Conservation (phyloP, 2,113 vertebrate species). For the Nipponia nippon region DNA sequence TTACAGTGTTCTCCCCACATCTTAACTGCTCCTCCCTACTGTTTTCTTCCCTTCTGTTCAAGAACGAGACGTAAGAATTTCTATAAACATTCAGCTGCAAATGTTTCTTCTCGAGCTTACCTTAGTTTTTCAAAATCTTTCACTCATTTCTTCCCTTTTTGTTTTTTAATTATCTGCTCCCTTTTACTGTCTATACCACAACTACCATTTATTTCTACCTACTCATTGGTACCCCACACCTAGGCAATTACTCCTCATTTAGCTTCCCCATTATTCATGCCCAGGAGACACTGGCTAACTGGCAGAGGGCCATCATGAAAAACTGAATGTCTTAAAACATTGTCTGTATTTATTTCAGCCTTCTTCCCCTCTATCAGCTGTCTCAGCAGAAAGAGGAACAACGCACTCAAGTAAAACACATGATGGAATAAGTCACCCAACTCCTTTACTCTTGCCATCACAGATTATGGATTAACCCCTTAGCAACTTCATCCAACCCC, state of each 20-base stretch:
- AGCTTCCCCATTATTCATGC: rapidly evolving
- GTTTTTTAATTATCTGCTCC: background rate
- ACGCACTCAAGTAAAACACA: background rate
- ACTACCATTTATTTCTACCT: background rate
- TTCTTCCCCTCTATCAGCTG: background rate
- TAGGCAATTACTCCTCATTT: background rate
- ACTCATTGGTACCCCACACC: too few relatives aligned
- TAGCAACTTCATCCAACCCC: background rate
- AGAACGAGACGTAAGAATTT: background rate
- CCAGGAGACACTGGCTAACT: background rate
- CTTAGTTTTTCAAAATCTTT: background rate
- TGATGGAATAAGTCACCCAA: background rate
- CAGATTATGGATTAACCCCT: background rate
- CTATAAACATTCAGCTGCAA: background rate
- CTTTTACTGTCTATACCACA: background rate
- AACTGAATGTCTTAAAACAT: background rate
- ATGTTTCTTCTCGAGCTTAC: background rate
- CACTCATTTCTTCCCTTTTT: background rate
- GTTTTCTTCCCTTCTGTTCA: background rate
- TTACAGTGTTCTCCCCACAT: background rate
- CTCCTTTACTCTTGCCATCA: background rate
- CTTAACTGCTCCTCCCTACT: background rate
- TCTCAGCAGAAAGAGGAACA: background rate
- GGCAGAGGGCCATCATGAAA: background rate
- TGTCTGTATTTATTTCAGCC: background rate